Conservation (phyloP, 1,140 invertebrate genomes). For the Asobara japonica region DNA sequence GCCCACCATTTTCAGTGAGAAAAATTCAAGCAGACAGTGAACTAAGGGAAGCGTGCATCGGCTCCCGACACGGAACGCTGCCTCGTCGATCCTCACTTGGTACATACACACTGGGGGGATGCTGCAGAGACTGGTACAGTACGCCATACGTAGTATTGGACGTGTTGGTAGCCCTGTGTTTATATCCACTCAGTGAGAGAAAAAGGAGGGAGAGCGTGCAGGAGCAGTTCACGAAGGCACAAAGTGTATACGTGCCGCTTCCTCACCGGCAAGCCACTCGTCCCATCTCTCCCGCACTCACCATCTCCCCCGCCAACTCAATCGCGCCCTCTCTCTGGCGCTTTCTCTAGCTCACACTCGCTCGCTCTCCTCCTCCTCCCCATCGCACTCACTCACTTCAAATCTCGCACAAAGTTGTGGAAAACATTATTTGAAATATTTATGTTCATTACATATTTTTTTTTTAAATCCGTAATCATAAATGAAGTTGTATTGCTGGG, state of each 20-base stretch:
- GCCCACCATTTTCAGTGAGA: slow-evolving; percentile 44
- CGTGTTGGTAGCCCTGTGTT: slow-evolving; percentile 5
- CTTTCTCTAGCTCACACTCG: too few relatives aligned
- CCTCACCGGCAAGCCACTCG: not conserved
- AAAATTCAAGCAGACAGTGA: slow-evolving; percentile 12
- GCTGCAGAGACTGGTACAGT: not conserved
- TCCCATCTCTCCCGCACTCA: not conserved
- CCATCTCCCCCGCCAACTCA: too few relatives aligned
- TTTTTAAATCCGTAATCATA: too few relatives aligned
- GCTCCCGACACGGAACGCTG: slow-evolving; percentile 9
- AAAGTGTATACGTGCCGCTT: slow-evolving; percentile 15
- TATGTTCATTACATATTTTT: too few relatives aligned
- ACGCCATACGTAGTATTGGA: not conserved
- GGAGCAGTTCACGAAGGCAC: slow-evolving; percentile 16
- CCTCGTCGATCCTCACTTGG: not conserved
- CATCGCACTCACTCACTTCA: too few relatives aligned
- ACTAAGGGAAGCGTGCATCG: slow-evolving; percentile 14
- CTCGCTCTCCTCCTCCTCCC: too few relatives aligned
- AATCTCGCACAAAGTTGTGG: too few relatives aligned
- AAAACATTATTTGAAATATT: too few relatives aligned
- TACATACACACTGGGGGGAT: slow-evolving; percentile 6
- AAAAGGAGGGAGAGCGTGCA: not conserved
- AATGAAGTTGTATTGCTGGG: too few relatives aligned
- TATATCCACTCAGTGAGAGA: slow-evolving; percentile 13
- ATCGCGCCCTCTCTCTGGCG: too few relatives aligned